These are phyloP conservation scores for Furcifer pardalis DNA, from an alignment of 2,797 vertebrate species.

Conservation along the genomic window DNA sequence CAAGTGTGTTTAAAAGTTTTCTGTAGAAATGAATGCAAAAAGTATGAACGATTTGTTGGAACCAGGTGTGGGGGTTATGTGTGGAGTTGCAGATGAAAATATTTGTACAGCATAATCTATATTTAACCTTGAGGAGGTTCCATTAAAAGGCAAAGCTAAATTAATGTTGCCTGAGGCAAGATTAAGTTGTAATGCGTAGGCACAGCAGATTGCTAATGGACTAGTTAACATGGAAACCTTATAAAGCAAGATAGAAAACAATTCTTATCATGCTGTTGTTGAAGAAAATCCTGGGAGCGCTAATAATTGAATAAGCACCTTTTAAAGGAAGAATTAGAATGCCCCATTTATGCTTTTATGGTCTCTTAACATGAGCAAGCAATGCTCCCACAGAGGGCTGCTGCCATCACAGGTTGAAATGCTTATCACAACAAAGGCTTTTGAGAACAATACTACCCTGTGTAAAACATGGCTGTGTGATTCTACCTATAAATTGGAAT, in stretches of 20 bases:
- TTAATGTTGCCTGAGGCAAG: constrained; percentile 67
- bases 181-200: constrained; percentile 54
- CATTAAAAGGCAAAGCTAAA: constrained; percentile 35
- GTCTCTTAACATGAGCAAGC: background rate
- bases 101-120: constrained; percentile 32
- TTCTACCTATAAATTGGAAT: background rate
- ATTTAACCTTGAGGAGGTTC: constrained; percentile 34
- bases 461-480: background rate
- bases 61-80: background rate
- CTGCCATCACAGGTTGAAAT: background rate
- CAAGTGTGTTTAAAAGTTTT: background rate
- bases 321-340: constrained; percentile 28
- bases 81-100: constrained; percentile 22
- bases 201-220: constrained; percentile 2
- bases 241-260: constrained; percentile 35
- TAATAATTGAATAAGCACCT: constrained; percentile 9
- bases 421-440: background rate
- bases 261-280: constrained; percentile 9
- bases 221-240: constrained; percentile 39
- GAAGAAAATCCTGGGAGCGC: constrained; percentile 8
- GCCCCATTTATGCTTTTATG: background rate
- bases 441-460: background rate
- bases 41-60: constrained; percentile 16
- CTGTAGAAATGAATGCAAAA: constrained; percentile 3
- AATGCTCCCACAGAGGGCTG: background rate